Evolutionary conservation across 2,888 invertebrate genomes (phyloP).

Genomic region (Ctenicera cuprea): DNA sequence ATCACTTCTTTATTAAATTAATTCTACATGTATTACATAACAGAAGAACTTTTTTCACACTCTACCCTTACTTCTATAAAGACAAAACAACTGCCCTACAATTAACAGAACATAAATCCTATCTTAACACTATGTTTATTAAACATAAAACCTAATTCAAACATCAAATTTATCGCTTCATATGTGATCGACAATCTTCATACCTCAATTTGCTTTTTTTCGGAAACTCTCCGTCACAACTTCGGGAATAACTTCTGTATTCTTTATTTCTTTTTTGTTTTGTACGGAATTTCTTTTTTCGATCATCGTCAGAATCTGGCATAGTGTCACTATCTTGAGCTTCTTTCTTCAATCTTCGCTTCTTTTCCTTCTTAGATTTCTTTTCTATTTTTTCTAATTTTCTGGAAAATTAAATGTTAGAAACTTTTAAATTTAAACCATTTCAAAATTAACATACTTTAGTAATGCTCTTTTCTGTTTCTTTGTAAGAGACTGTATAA

Average conservation of each 20-base stretch:
- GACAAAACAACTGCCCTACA: too few relatives aligned
- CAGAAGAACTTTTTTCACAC: too few relatives aligned
- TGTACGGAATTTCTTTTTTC: constrained; percentile 14
- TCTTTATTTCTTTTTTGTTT: constrained; percentile 4
- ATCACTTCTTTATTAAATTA: too few relatives aligned
- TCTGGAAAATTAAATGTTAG: constrained; percentile 71
- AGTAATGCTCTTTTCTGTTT: constrained; percentile 94
- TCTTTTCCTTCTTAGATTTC: constrained; percentile 60
- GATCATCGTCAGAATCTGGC: constrained; percentile 39
- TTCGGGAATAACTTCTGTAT: background rate
- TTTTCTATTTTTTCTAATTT: constrained; percentile 82
- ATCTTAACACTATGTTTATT: too few relatives aligned
- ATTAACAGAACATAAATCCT: too few relatives aligned
- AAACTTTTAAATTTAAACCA: background rate
- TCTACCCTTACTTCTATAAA: too few relatives aligned
- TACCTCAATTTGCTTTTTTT: too few relatives aligned
- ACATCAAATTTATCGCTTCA: too few relatives aligned
- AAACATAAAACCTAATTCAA: too few relatives aligned
- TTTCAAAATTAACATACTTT: constrained; percentile 76
- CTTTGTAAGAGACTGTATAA: constrained; percentile 88
- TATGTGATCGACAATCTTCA: too few relatives aligned
- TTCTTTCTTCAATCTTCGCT: constrained; percentile 55
- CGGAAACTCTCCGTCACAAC: background rate
- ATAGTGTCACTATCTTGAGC: constrained; percentile 48
- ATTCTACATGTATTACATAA: too few relatives aligned